phyloP scores from a whole-genome alignment of 2,797 vertebrate species.

The Molossus molossus region DNA sequence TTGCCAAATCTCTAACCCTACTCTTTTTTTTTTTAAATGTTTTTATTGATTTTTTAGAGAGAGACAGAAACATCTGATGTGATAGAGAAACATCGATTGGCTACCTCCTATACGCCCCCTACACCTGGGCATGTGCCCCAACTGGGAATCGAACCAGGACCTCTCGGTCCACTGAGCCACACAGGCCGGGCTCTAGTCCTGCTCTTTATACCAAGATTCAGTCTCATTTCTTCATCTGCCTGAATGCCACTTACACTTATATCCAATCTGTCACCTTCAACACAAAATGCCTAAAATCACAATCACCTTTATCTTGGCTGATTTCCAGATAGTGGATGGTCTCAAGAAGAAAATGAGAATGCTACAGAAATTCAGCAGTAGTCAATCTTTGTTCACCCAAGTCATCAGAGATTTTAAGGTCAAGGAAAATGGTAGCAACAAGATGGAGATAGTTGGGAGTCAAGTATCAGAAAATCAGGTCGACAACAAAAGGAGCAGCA shows the following conservation, averaged over 20 bases:
- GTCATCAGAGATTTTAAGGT: not conserved
- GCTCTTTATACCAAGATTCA: not conserved
- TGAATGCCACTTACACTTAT: not conserved
- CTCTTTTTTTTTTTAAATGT: too few relatives aligned
- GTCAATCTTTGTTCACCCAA: not conserved
- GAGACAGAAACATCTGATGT: too few relatives aligned
- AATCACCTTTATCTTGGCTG: not conserved
- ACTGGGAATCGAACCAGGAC: too few relatives aligned
- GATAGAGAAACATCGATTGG: too few relatives aligned
- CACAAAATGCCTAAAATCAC: not conserved
- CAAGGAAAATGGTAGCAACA: conserved; percentile 5
- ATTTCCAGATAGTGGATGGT: not conserved
- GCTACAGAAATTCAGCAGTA: not conserved
- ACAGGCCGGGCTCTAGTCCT: not conserved
- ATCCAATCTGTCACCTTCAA: not conserved
- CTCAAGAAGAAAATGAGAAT: not conserved
- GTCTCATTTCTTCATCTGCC: not conserved
- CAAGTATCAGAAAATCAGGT: not conserved
- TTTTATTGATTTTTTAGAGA: too few relatives aligned
- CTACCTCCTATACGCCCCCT: too few relatives aligned
- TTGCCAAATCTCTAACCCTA: not conserved
- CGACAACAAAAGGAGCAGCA: not conserved
- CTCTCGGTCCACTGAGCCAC: too few relatives aligned
- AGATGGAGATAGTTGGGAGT: not conserved
- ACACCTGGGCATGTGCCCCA: too few relatives aligned